Evolutionary conservation across 2,888 invertebrate species (phyloP), one percentile per base, ranked within the genome.

Genomic region (Drymonia ruficornis): DNA sequence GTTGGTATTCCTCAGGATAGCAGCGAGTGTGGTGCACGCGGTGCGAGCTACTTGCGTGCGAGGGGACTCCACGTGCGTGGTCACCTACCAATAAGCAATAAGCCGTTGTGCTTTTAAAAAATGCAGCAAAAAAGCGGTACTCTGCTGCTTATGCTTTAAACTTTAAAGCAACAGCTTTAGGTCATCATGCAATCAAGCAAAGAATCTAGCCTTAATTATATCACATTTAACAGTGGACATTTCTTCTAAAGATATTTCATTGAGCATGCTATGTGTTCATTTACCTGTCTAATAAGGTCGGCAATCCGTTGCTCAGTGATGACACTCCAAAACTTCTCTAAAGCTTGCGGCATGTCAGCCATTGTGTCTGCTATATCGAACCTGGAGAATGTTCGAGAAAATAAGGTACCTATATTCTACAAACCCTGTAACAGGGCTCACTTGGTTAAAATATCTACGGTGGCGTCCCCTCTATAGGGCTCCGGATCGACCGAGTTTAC

Each of bases 201-300:
- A 23, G 7, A 31, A 31, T 31, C 31, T 11, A 0, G 31, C 31
- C 3, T 23, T 23, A 23, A 31, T 11, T 31, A 31, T n/a, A 11
- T 11, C 1, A 31, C 23, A 11, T 12, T 11, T 31, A 31, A 31
- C 31, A 11, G 11, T 31, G 31, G 31, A 1, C 11, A n/a, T 13
- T n/a, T n/a, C 13, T 3, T 34, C 12, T 34, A 8, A 34, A 34
- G 11, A 34, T 34, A 34, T 9, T 34, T 34, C n/a, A n/a, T 28
- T 8, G 5, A 28, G 28, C 28, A 28, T 28, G 2, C 28, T 28
- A 8, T 31, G 23, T 23, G n/a, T 23, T 23, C 6, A 7, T 31
- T 9, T 36, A 90, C 91, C 72, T 83, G 87, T 84, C 91, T 77
- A 47, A 92, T 75, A 1, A 92, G 70, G 56, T 90, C 91, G 1